Base-by-base conservation (phyloP, 35 echinoderm and acorn worm genomes). In the Heliocidaris tuberculata region DNA sequence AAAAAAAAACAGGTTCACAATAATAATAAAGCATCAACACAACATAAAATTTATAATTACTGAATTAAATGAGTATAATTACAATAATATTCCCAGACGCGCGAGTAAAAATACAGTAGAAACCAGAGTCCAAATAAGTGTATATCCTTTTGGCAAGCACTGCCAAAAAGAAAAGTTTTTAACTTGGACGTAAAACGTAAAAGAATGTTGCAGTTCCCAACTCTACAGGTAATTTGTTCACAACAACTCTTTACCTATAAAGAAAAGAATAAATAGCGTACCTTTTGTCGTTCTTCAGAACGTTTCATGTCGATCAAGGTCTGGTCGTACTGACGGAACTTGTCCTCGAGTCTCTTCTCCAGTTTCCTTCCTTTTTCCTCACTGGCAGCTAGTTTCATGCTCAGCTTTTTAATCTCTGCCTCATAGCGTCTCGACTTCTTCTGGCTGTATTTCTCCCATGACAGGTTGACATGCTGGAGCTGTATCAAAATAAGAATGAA, bases 401-500 rank as follows among this genome's bases (percentile, higher is more conserved):
- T 48, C 47, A 47, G 31, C 87, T 89, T 89, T 24, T 30, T 89
- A 12, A 89, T 89, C 87, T 89, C 87, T 48, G 87, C 87, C 87
- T 31, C 87, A 9, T 89, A 30, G 7, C 87, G 87, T 4, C 31
- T 89, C 32, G 87, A 89, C 31, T 47, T 89, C 87, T 89, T 89
- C 11, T 12, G 5, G 31, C 31, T 89, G 87, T 89, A 89, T 24
- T 89, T 89, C 87, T 89, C 87, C 87, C 87, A 89, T 9, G 87
- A 89, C 11, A 47, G 87, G 47, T 89, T 89, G 31, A 89, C 87
- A 19, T 48, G 87, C 32, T 89, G 87, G 30, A 89, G 87, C 87
- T 89, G 87, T 47, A 24, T 29, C 70, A 4, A 0, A 42, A 42
- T 42, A 42, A 42, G 35, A 42, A 42, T 42, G 35, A 42, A 42